These are phyloP conservation scores for Drosophila mettleri DNA, from an alignment of 2,888 invertebrate species.

Conservation along the genomic window DNA sequence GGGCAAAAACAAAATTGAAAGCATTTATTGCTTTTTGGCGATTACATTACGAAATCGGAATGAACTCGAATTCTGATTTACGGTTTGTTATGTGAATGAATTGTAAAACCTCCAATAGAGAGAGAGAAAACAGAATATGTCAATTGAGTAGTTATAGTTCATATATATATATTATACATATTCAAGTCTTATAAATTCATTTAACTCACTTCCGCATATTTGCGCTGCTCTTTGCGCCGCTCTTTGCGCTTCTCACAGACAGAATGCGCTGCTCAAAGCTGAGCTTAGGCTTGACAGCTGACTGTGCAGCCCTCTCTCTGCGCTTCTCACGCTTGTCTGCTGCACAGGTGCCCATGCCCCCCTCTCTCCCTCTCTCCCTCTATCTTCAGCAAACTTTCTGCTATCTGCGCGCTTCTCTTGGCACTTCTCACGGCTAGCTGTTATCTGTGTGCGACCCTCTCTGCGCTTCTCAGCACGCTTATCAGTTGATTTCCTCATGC, in stretches of 20 bases:
- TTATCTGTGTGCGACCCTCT: constrained; percentile 5
- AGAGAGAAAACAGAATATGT: too few species aligned
- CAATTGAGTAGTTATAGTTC: not conserved
- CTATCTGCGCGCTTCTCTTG: constrained; percentile 4
- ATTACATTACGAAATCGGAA: constrained; percentile 51
- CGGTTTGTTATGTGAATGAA: constrained; percentile 34
- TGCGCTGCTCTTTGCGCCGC: too few species aligned
- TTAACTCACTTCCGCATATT: not conserved
- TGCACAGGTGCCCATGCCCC: too few species aligned
- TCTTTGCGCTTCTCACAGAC: constrained; percentile 4
- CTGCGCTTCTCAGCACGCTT: constrained; percentile 31
- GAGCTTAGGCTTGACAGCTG: too few species aligned
- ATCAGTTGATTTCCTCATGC: constrained; percentile 42
- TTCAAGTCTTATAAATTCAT: not conserved
- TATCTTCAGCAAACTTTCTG: not conserved
- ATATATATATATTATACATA: not conserved
- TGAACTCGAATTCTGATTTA: constrained; percentile 27
- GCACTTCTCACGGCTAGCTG: constrained; percentile 12
- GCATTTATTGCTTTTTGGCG: constrained; percentile 43
- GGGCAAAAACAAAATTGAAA: constrained; percentile 4
- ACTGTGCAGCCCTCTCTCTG: too few species aligned
- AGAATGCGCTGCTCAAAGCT: too few species aligned
- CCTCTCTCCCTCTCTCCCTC: not conserved
- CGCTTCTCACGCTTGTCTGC: not conserved
- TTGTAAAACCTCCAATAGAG: not conserved